These are phyloP conservation scores for Delia radicum DNA, from an alignment of 1,140 invertebrate species.

Conservation along the genomic window DNA sequence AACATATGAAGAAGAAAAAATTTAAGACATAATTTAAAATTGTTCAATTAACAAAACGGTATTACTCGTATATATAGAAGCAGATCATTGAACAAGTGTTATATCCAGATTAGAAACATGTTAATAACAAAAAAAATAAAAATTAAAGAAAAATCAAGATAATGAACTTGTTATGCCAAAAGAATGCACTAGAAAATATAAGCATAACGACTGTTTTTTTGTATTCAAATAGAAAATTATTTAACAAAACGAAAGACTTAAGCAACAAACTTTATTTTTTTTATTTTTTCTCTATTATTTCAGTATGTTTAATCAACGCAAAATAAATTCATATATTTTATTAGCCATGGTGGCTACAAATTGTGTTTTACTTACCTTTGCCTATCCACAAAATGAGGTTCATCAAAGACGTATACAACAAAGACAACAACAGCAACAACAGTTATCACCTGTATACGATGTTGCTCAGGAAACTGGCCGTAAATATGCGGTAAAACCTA, in stretches of 20 bases:
- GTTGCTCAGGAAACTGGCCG: constrained; percentile 44
- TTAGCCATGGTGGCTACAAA: constrained; percentile 57
- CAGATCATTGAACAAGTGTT: neutral
- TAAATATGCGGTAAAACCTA: constrained; percentile 85
- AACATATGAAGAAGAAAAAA: neutral
- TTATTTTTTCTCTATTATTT: constrained; percentile 33
- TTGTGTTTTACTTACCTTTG: constrained; percentile 56
- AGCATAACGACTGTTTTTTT: neutral
- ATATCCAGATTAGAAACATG: neutral
- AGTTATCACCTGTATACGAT: constrained; percentile 39
- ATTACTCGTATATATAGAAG: neutral
- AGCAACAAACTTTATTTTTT: constrained; percentile 22
- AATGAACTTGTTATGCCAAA: neutral
- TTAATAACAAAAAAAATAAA: neutral
- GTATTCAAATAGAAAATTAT: neutral
- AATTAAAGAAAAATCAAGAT: neutral
- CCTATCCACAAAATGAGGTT: constrained; percentile 55
- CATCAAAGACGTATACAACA: constrained; percentile 40
- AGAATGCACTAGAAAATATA: neutral
- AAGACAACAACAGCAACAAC: constrained; percentile 29
- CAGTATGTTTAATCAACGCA: constrained; percentile 56
- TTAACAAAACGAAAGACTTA: constrained; percentile 5
- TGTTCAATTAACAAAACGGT: neutral
- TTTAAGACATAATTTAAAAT: neutral
- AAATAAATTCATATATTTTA: constrained; percentile 56